Evolutionary conservation across 2,888 invertebrate species (phyloP), one percentile per base, ranked within the genome.

Genomic region (Scaptomyza caliginosa): DNA sequence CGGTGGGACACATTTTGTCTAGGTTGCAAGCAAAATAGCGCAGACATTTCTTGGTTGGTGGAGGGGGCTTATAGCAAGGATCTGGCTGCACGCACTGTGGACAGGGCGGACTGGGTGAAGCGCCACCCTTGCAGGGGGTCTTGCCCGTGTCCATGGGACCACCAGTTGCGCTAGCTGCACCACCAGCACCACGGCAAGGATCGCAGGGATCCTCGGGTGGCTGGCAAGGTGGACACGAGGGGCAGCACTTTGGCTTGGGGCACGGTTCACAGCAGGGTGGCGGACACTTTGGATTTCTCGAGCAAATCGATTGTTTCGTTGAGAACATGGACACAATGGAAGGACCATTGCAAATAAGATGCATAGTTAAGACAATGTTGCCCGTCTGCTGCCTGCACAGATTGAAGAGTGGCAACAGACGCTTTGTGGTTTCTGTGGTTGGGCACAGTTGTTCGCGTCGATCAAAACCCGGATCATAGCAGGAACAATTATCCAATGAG

Each of bases 311-410:
- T 4, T 59, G 70, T 6, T 79, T 74, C 32, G 89, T 86, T 1
- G 88, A 80, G 54, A 91, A 91, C n/a, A 86, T 66, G 1, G 89
- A 89, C 0, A 91, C 89, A 38, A 91, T 88, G 0, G 88, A 69
- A 1, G 90, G 90, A 0, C 91, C 91, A 77, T 90, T 89, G 65
- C 90, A 91, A 1, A 90, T 85, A 17, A 91, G 55, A 2, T 91
- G 85, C 76, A 91, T 86, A 11, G 90, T 81, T 2, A 91, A 39
- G 8, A 90, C 89, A 13, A 91, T 81, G 58, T 90, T 91, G 2
- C 91, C 91, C 1, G 91, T 90, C 67, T 90, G 89, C 42, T 85
- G 70, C 42, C 79, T 78, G 45, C 84, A 88, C 39, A 89, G 75
- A 73, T 90, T 90, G 46, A 89, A 89, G 0, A 91, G 70, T 0